phyloP scores from a whole-genome alignment of 2,113 vertebrate species.

The Phalacrocorax pelagicus region DNA sequence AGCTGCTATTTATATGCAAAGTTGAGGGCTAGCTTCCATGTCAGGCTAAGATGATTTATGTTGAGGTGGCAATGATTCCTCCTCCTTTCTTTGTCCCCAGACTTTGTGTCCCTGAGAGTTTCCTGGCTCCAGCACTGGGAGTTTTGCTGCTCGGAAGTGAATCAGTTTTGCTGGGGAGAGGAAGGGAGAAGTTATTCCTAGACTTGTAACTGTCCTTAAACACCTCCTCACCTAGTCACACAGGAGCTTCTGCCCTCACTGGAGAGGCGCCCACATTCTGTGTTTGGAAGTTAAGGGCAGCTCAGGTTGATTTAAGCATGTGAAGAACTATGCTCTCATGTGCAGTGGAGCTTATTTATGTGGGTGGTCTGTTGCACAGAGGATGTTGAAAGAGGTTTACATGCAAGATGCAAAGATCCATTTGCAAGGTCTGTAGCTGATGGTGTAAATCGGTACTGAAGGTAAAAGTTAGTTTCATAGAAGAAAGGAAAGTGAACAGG shows the following conservation, averaged over 20 bases:
- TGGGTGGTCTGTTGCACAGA: not conserved
- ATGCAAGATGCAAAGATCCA: not conserved
- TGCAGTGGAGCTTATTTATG: not conserved
- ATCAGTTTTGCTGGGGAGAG: fast-evolving
- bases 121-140: not conserved
- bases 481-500: not conserved
- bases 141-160: not conserved
- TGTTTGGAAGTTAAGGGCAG: not conserved
- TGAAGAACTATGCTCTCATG: not conserved
- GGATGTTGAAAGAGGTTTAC: not conserved
- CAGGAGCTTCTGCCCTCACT: not conserved
- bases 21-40: not conserved
- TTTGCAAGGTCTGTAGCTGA: not conserved
- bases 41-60: not conserved
- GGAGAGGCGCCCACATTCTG: not conserved
- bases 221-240: not conserved
- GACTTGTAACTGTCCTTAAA: not conserved
- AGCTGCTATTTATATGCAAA: not conserved
- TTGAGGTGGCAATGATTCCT: not conserved
- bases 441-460: not conserved
- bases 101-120: not conserved
- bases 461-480: not conserved
- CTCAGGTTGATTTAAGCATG: not conserved
- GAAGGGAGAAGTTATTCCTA: not conserved
- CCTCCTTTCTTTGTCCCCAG: not conserved